phyloP scores from a whole-genome alignment of 2,113 vertebrate genomes.

The Nycticorax nycticorax region DNA sequence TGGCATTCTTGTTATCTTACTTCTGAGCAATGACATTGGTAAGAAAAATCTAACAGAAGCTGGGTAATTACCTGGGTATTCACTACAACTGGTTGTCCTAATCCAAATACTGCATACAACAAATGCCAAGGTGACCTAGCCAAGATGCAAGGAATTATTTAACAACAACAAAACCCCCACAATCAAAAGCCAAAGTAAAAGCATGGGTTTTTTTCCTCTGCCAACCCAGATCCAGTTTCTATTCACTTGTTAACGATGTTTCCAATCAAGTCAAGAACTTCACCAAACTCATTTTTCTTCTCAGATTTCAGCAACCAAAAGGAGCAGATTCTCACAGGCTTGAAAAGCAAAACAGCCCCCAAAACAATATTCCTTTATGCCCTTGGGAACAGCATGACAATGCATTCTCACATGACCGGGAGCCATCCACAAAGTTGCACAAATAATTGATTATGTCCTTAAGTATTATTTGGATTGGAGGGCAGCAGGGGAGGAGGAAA shows the following conservation, averaged over 20 bases:
- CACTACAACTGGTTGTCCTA: neutral
- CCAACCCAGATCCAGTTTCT: neutral
- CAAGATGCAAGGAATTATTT: neutral
- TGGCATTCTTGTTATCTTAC: neutral
- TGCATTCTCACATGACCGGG: neutral
- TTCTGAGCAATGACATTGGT: neutral
- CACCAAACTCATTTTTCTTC: neutral
- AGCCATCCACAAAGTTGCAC: neutral
- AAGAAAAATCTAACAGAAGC: neutral
- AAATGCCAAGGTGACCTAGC: neutral
- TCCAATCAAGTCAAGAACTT: neutral
- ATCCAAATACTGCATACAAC: neutral
- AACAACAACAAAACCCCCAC: neutral
- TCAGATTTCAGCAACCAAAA: neutral
- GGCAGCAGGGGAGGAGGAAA: too few relatives aligned
- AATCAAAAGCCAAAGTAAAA: neutral
- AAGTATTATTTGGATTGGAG: neutral
- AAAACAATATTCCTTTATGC: neutral
- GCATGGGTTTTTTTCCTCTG: neutral
- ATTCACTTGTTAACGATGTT: neutral
- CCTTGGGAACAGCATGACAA: neutral
- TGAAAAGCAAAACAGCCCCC: neutral
- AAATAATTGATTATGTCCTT: neutral
- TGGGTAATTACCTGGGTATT: neutral
- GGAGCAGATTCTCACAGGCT: neutral